phyloP scores from a whole-genome alignment of 2,113 vertebrate genomes.

The Glaucomys volans region DNA sequence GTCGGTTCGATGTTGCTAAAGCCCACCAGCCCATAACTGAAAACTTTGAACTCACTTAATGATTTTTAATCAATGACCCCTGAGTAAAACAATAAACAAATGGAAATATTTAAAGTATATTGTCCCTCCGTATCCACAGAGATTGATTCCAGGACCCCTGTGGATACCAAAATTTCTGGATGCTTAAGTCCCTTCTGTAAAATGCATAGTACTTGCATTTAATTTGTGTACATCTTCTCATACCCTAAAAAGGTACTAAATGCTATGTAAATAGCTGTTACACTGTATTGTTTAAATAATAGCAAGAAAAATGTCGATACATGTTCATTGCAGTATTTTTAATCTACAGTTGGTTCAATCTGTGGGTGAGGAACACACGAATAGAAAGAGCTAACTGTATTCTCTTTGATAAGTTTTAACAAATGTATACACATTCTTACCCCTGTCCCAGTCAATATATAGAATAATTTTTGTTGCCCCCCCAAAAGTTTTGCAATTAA shows the following conservation, averaged over 20 bases:
- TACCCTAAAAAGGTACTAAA: neutral
- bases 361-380: neutral
- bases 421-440: neutral
- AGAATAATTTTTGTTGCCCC: neutral
- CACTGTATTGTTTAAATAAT: neutral
- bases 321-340: neutral
- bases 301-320: neutral
- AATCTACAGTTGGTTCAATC: neutral
- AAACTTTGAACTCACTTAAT: neutral
- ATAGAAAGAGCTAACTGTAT: neutral
- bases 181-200: neutral
- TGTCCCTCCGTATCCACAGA: neutral
- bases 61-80: neutral
- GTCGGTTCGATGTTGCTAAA: neutral
- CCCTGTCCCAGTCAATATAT: neutral
- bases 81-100: no score
- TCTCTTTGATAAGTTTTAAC: neutral
- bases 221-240: neutral
- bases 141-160: neutral
- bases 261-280: neutral
- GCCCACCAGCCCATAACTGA: neutral
- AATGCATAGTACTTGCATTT: neutral
- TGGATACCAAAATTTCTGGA: neutral
- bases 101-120: neutral
- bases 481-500: neutral